phyloP scores from a whole-genome alignment of 2,888 invertebrate genomes.

The Pedicia rivosa region DNA sequence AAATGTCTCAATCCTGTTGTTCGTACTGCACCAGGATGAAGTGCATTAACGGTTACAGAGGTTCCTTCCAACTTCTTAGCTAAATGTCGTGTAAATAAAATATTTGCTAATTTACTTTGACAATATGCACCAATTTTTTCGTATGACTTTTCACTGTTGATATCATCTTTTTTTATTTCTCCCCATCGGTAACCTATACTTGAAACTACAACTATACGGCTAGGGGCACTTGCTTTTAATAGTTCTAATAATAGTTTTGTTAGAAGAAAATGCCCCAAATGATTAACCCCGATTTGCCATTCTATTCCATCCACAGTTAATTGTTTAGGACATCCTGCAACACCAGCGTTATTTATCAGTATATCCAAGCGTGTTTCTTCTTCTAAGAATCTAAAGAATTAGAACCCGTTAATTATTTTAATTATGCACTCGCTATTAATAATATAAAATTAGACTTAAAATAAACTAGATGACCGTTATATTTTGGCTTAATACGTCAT shows the following conservation, averaged over 20 bases:
- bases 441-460: too few species aligned
- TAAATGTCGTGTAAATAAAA: slow-evolving; percentile 56
- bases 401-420: too few species aligned
- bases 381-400: slow-evolving; percentile 21
- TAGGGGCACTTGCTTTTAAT: slow-evolving; percentile 35
- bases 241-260: slow-evolving; percentile 39
- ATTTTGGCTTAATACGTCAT: too few species aligned
- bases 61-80: slow-evolving; percentile 47
- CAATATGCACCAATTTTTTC: slow-evolving; percentile 48
- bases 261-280: slow-evolving; percentile 44
- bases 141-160: slow-evolving; percentile 48
- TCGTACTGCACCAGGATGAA: slow-evolving; percentile 66
- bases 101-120: slow-evolving; percentile 70
- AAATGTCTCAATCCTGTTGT: slow-evolving; percentile 54
- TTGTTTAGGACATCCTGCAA: slow-evolving; percentile 31
- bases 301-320: slow-evolving; percentile 38
- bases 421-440: too few species aligned
- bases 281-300: slow-evolving; percentile 40
- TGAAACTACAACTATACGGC: slow-evolving; percentile 56
- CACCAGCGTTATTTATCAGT: slow-evolving; percentile 40
- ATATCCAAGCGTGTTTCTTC: slow-evolving; percentile 35
- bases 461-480: too few species aligned
- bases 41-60: slow-evolving; percentile 53
- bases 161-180: slow-evolving; percentile 46
- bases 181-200: slow-evolving; percentile 48